Conservation (phyloP, 35 echinoderm and acorn worm species). For the Stichopus chloronotus region DNA sequence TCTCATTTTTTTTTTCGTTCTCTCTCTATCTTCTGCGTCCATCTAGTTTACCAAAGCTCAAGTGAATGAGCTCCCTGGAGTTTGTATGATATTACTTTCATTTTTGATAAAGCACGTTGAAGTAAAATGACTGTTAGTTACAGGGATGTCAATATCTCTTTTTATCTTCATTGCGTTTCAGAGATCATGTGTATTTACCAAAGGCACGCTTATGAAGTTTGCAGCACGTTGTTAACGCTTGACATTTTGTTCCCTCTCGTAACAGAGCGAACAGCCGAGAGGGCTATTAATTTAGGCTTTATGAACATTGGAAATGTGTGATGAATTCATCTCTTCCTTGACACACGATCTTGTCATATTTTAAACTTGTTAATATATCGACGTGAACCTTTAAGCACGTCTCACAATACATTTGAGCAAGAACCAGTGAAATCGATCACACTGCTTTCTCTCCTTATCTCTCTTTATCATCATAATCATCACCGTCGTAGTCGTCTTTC, state of each 20-base stretch:
- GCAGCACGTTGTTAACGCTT: no score
- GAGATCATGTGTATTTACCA: no score
- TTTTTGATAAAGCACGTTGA: slow-evolving; percentile 4
- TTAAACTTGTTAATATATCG: background rate
- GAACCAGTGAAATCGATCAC: background rate
- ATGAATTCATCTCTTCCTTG: no score
- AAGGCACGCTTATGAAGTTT: no score
- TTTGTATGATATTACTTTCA: slow-evolving; percentile 1
- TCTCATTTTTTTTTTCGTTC: no score
- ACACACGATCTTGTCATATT: background rate
- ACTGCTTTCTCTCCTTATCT: no score
- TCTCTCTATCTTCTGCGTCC: background rate
- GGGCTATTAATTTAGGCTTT: no score
- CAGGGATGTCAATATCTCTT: background rate
- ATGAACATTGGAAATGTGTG: no score
- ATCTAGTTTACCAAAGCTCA: slow-evolving; percentile 11
- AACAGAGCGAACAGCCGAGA: no score
- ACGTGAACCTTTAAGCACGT: background rate
- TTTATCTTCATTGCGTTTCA: background rate
- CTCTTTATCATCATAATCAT: no score
- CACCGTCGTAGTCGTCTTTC: no score
- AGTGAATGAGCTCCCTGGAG: background rate
- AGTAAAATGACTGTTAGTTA: background rate
- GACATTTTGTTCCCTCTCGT: no score
- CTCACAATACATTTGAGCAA: background rate